Evolutionary conservation across 2,797 vertebrate species (phyloP).

Genomic region (Coendou prehensilis): DNA sequence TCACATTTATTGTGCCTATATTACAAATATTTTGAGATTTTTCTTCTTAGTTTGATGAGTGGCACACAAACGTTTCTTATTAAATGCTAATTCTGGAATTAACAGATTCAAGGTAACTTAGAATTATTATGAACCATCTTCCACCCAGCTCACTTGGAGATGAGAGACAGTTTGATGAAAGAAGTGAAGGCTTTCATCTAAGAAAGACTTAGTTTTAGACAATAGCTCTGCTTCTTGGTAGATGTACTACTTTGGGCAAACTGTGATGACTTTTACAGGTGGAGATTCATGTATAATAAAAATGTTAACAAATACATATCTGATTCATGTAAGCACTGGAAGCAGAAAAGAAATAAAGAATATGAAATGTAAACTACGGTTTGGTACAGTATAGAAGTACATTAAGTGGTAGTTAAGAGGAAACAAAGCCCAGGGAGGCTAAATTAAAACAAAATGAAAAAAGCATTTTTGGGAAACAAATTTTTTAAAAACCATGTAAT

Average conservation of each 20-base stretch:
- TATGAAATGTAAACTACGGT: neutral
- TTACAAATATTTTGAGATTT: neutral
- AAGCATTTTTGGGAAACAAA: neutral
- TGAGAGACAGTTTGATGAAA: neutral
- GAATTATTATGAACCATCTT: neutral
- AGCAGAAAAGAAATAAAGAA: constrained; percentile 1
- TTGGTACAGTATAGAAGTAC: neutral
- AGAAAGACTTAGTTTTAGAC: constrained; percentile 18
- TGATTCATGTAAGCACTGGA: neutral
- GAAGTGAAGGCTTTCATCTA: neutral
- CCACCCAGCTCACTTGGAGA: neutral
- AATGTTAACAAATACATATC: neutral
- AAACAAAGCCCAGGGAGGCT: neutral
- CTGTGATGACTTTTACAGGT: neutral
- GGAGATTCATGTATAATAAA: neutral
- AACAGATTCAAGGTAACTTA: neutral
- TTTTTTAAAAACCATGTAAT: neutral
- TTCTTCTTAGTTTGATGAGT: neutral
- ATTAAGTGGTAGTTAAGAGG: neutral
- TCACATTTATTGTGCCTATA: neutral
- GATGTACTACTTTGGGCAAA: neutral
- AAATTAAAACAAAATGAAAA: neutral
- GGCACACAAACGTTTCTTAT: neutral
- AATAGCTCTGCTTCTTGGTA: neutral
- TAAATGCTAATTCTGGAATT: constrained; percentile 14